A percentile compares a stretch with the other conserved stretches of the same genome.
Conservation (phyloP, 2,888 invertebrate genomes). For the Drosophila phalerata region DNA sequence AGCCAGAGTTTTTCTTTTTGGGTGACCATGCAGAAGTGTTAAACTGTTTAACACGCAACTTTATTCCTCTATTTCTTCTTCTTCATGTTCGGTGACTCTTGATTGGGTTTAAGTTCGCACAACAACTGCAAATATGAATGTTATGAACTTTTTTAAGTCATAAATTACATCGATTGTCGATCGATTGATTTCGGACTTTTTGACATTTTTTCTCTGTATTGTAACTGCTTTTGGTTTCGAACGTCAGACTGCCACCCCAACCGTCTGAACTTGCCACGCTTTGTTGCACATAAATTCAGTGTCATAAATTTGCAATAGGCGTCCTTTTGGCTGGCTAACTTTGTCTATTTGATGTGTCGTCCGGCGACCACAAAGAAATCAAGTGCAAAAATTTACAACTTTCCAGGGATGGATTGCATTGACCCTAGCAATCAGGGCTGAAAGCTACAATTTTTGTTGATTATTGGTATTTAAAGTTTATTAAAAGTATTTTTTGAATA, state of each 20-base stretch:
- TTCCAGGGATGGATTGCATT: slow-evolving; percentile 23
- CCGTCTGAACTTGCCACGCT: slow-evolving; percentile 58
- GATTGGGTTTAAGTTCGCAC: slow-evolving; percentile 34
- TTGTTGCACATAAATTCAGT: slow-evolving; percentile 75
- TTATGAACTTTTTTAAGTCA: slow-evolving; percentile 20
- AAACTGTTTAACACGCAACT: slow-evolving; percentile 79
- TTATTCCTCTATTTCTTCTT: slow-evolving; percentile 14
- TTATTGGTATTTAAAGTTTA: too few species aligned
- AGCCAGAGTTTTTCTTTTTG: slow-evolving; percentile 49
- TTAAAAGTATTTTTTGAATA: too few species aligned
- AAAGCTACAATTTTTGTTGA: not conserved
- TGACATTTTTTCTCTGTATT: slow-evolving; percentile 9
- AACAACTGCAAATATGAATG: slow-evolving; percentile 1
- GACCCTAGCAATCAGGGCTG: slow-evolving; percentile 19
- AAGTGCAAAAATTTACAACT: slow-evolving; percentile 54
- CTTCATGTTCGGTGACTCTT: slow-evolving; percentile 25
- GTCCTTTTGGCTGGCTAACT: slow-evolving; percentile 67
- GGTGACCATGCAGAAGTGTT: slow-evolving; percentile 79
- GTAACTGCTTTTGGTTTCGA: not conserved
- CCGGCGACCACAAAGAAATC: slow-evolving; percentile 61
- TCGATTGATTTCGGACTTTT: slow-evolving; percentile 47
- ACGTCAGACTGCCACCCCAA: not conserved
- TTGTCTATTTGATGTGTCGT: slow-evolving; percentile 73
- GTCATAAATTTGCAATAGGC: slow-evolving; percentile 77
- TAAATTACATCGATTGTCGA: slow-evolving; percentile 33